Conservation (phyloP, 2,113 vertebrate species). For the Chloropsis hardwickii region DNA sequence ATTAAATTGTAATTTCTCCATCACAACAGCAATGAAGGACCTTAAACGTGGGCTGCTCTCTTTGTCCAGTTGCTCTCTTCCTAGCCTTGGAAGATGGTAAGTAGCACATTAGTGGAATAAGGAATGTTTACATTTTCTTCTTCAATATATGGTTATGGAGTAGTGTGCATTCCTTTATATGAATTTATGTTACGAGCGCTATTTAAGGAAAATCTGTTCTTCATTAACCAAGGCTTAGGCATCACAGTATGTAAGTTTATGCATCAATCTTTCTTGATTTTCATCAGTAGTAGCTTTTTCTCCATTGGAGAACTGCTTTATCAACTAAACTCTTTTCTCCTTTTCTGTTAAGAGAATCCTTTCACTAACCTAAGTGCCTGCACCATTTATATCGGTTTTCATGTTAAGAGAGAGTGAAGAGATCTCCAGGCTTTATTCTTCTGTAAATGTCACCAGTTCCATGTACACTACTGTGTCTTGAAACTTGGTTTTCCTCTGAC, state of each 20-base stretch:
- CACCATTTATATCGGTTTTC: not conserved
- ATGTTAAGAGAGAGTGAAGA: not conserved
- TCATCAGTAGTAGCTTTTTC: not conserved
- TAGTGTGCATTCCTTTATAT: not conserved
- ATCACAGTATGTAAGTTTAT: not conserved
- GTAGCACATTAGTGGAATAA: not conserved
- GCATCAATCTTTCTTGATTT: not conserved
- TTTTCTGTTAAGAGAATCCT: not conserved
- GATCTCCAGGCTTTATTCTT: constrained; percentile 4
- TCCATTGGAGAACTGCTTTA: not conserved
- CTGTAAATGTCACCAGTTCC: constrained; percentile 31
- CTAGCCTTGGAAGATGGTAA: not conserved
- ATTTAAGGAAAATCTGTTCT: not conserved
- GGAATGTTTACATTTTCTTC: not conserved
- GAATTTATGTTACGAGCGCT: not conserved
- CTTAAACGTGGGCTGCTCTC: not conserved
- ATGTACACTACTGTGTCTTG: not conserved
- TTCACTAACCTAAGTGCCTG: not conserved
- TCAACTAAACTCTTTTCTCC: not conserved
- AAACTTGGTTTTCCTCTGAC: constrained; percentile 13
- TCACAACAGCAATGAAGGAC: not conserved
- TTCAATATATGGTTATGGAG: not conserved
- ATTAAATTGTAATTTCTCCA: not conserved
- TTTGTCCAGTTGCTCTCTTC: not conserved
- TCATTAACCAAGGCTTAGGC: not conserved